Evolutionary conservation across 2,888 invertebrate species (phyloP), one percentile per base, ranked within the genome.

Genomic region (Heliconius hortense): DNA sequence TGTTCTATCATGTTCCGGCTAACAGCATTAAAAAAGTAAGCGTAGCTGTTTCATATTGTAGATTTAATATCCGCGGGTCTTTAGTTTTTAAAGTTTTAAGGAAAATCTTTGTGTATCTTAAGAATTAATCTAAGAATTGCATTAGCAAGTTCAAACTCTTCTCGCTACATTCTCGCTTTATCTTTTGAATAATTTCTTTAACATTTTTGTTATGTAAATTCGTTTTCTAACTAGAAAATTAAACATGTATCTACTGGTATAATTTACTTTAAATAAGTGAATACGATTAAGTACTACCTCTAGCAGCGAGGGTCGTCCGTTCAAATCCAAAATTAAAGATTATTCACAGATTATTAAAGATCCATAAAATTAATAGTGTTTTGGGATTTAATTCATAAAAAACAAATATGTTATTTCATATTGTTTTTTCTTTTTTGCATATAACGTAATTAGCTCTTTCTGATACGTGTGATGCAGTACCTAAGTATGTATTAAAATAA

Each of bases 71-170:
- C 35, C 11, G n/a, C 21, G 3, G 31, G 2, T 0, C n/a, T 31
- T 24, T n/a, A 24, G 1, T 39, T 39, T 64, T 64, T 64, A 24
- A 64, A 39, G 39, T 39, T 64, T 64, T 63, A 24, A 7, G 24
- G 39, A 64, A 39, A 64, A 64, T 24, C 39, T n/a, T 39, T 64
- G 15, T 64, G 39, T 64, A 64, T 64, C 15, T 64, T 64, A 39
- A n/a, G 35, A 24, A n/a, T 13, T 35, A 39, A n/a, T 35, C 35
- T 35, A 11, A 35, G 2, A 35, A 63, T 35, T 35, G 63, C 35
- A 2, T 35, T 11, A 35, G 5, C n/a, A 35, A 35, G n/a, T 64
- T 35, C 35, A 64, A 64, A n/a, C 10, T 35, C 13, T 35, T 64
- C n/a, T 64, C 11, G 4, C 64, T n/a, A n/a, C 64, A 64, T 64